Evolutionary conservation across 2,797 vertebrate genomes (phyloP), one percentile per base, ranked within the genome.

Genomic region (Merluccius polli): DNA sequence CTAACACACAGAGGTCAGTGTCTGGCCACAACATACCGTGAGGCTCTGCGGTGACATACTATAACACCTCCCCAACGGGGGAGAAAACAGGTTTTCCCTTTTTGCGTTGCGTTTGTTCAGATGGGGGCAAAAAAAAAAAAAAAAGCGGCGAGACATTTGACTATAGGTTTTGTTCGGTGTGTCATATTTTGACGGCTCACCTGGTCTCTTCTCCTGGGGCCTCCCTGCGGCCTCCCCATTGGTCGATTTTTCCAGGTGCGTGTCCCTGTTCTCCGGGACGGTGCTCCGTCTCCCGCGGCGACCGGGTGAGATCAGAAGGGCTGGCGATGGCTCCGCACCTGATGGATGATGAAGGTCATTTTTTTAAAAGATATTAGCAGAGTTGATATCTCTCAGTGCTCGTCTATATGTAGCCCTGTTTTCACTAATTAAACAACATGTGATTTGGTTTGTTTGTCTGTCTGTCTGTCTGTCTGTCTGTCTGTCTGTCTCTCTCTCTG

Each of bases 301-400:
- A 77, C 95, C 94, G 73, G 94, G 89, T 81, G 96, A 95, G 78
- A 95, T 91, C 84, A 98, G 85, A 79, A 98, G 93, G 0, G 96
- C 96, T 0, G 97, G 96, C 27, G 97, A 97, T 0, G 97, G 95
- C 85, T 98, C 98, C 0, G 96, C 97, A 92, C 98, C 97, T 98
- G 88, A 0, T 48, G 1, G 71, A 0, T 73, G 48, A 59, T 59
- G 48, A 11, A 29, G 21, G 44, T 48, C 10, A n/a, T 69, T 27
- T 74, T 32, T 65, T 11, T n/a, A n/a, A 71, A 27, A 33, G 9
- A 15, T 0, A 2, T 1, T 52, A 27, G 38, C 10, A 27, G 15
- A 35, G 21, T 70, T 27, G 1, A 7, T 9, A 68, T 13, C 0
- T 32, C 12, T 13, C 41, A 16, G 13, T 15, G 41, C 16, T 18